A percentile compares a stretch with the other conserved stretches of the same genome.
Conservation (phyloP, 2,888 invertebrate species). For the Andrena chrysosceles region DNA sequence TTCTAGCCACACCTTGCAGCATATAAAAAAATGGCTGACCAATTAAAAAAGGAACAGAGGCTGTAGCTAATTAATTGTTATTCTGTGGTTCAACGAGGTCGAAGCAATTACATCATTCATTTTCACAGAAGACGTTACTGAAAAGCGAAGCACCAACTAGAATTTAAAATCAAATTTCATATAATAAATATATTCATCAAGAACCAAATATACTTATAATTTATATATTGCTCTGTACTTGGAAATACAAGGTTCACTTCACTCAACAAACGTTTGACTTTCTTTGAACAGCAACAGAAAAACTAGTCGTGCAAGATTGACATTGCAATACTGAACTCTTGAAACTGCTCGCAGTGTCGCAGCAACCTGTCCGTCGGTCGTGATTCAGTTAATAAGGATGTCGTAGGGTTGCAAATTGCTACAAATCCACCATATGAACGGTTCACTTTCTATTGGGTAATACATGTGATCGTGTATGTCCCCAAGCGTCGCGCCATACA, state of each 20-base stretch:
- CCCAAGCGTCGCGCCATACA: slow-evolving; percentile 69
- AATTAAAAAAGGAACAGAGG: background rate
- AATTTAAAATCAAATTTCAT: no score
- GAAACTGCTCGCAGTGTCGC: background rate
- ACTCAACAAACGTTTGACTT: no score
- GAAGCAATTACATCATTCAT: slow-evolving; percentile 7
- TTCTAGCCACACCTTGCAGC: background rate
- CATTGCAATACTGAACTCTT: background rate
- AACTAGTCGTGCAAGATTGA: background rate
- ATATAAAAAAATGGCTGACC: no score
- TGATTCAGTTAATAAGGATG: slow-evolving; percentile 24
- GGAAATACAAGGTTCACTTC: no score
- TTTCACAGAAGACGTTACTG: background rate
- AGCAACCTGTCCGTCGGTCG: background rate
- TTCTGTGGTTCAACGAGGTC: background rate
- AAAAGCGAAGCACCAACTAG: background rate
- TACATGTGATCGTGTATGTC: slow-evolving; percentile 72
- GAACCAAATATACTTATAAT: background rate
- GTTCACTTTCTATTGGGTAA: slow-evolving; percentile 78
- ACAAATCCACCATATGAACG: slow-evolving; percentile 47
- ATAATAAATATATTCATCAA: no score
- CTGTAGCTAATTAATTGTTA: slow-evolving; percentile 1
- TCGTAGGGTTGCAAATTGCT: slow-evolving; percentile 13
- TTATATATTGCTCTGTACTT: background rate
- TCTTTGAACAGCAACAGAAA: background rate